These are phyloP conservation scores for Pterocles gutturalis DNA, from an alignment of 2,113 vertebrate species.

Conservation along the genomic window DNA sequence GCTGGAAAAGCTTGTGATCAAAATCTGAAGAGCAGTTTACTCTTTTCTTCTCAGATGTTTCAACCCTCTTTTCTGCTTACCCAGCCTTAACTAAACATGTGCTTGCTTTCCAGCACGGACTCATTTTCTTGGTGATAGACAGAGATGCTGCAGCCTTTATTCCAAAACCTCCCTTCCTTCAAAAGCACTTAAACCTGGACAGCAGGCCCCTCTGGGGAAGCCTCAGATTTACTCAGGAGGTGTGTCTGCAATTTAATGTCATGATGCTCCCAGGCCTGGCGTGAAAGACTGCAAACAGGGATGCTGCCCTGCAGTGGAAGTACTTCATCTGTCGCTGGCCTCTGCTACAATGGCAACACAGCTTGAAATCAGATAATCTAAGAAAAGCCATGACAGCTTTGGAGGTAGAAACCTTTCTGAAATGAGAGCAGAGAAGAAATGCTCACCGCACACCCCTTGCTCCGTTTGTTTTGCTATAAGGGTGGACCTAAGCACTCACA, in stretches of 20 bases:
- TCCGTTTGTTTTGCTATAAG: background rate
- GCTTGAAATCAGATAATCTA: background rate
- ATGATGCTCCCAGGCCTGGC: background rate
- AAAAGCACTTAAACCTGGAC: background rate
- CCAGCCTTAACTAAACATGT: background rate
- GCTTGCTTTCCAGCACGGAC: background rate
- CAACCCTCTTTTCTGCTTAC: background rate
- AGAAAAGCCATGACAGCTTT: background rate
- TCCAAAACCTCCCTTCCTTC: background rate
- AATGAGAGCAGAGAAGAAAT: background rate
- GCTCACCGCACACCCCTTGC: background rate
- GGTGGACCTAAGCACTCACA: background rate
- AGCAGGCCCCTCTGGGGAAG: background rate
- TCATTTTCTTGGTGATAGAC: background rate
- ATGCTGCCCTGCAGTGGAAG: background rate
- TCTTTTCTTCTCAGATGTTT: background rate
- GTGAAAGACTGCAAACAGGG: background rate
- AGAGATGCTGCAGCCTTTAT: background rate
- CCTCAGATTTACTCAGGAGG: background rate
- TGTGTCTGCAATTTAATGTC: background rate
- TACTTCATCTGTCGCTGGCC: background rate
- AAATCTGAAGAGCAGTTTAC: background rate
- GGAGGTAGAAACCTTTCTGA: background rate
- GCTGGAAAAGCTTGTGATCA: background rate
- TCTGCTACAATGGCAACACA: background rate